Percentiles rank a stretch among this genome's conserved stretches.
Conservation (phyloP, 2,797 vertebrate genomes). For the Sphenodon punctatus region DNA sequence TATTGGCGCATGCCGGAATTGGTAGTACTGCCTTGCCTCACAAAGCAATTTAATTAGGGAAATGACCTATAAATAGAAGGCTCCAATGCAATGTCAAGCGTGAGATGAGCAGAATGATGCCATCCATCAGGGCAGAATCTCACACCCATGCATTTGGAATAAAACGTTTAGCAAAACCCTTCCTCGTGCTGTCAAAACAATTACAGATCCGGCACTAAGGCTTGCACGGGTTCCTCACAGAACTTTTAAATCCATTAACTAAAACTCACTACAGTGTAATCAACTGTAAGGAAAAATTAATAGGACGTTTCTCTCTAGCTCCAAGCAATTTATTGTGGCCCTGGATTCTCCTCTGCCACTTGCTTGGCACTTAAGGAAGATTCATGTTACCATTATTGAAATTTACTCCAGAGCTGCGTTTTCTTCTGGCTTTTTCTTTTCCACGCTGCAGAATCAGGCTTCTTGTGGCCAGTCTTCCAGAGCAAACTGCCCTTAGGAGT, state of each 20-base stretch:
- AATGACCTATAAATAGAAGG: not conserved
- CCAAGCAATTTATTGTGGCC: not conserved
- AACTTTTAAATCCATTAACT: not conserved
- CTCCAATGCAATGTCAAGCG: not conserved
- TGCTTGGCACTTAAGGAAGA: not conserved
- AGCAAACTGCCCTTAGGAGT: not conserved
- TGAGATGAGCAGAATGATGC: not conserved
- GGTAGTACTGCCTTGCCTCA: not conserved
- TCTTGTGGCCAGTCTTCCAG: not conserved
- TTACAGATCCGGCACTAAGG: not conserved
- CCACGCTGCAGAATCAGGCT: too few relatives aligned
- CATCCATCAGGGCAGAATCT: not conserved
- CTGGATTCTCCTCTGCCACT: not conserved
- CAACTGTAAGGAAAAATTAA: not conserved
- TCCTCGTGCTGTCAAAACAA: not conserved
- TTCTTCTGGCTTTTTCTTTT: not conserved
- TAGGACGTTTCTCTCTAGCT: not conserved
- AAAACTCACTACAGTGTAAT: not conserved
- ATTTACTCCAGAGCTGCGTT: not conserved
- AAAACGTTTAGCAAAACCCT: not conserved
- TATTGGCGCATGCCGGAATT: not conserved
- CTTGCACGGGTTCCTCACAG: not conserved
- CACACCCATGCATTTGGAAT: not conserved
- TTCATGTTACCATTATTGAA: not conserved
- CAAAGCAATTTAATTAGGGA: not conserved